A percentile compares a stretch with the other conserved stretches of the same genome.
Evolutionary conservation across 53 echinoderm and acorn worm species (phyloP).

Genomic region (Echinometra lucunter): DNA sequence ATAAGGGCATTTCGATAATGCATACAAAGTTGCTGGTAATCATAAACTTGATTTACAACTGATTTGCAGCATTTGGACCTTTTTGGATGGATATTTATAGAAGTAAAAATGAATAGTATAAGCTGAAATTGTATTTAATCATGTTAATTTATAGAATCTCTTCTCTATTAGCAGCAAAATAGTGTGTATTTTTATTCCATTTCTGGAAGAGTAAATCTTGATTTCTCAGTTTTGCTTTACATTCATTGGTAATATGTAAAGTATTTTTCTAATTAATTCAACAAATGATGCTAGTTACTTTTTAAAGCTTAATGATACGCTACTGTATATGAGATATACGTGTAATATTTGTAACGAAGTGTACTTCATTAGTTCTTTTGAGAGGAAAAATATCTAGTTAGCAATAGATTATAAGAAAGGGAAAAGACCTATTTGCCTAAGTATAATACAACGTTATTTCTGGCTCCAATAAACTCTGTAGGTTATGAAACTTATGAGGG

Average conservation of each 20-base stretch:
- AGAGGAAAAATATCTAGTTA: background rate
- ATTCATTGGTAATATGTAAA: background rate
- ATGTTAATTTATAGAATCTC: too few relatives aligned
- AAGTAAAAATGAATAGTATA: background rate
- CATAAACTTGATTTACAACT: background rate
- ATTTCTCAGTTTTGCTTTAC: background rate
- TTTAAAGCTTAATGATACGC: background rate
- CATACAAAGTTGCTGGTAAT: background rate
- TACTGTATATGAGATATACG: background rate
- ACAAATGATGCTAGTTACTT: background rate
- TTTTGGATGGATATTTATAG: background rate
- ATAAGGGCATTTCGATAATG: background rate
- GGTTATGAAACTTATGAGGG: too few relatives aligned
- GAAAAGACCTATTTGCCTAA: too few relatives aligned
- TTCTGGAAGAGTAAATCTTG: background rate
- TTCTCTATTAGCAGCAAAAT: too few relatives aligned
- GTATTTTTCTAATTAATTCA: background rate
- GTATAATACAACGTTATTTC: too few relatives aligned
- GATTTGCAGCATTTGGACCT: background rate
- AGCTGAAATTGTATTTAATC: too few relatives aligned
- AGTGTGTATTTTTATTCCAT: background rate
- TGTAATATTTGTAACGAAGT: background rate
- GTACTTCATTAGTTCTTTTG: background rate
- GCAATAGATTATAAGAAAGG: background rate
- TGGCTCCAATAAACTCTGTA: too few relatives aligned